Conservation (phyloP, 1,140 invertebrate species). For the Psix sp. region DNA sequence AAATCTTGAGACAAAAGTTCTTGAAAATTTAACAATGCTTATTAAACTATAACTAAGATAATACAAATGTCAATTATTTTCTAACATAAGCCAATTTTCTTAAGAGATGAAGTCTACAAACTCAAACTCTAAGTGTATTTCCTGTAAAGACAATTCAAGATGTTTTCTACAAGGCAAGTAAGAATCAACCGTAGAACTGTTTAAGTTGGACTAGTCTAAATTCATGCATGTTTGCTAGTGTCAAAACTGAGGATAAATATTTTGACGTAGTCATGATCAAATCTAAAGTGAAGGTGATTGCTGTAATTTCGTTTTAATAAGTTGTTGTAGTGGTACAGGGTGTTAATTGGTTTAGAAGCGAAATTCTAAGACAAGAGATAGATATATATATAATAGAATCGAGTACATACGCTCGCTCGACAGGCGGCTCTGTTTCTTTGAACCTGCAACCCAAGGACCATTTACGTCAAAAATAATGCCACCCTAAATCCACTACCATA, state of each 20-base stretch:
- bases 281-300: too few species aligned
- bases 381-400: slow-evolving; percentile 74
- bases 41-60: too few species aligned
- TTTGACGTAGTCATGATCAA: slow-evolving; percentile 12
- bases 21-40: too few species aligned
- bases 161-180: too few species aligned
- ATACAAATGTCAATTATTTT: too few species aligned
- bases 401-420: slow-evolving; percentile 91
- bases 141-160: too few species aligned
- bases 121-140: too few species aligned
- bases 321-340: slow-evolving; percentile 56
- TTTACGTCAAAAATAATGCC: slow-evolving; percentile 62
- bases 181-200: too few species aligned
- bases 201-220: too few species aligned
- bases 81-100: too few species aligned
- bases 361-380: slow-evolving; percentile 58
- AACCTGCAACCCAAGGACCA: slow-evolving; percentile 86
- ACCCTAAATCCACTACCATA: slow-evolving; percentile 62
- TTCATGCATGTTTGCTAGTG: slow-evolving; percentile 1
- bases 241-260: background rate
- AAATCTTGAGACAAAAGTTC: too few species aligned
- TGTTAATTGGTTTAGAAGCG: slow-evolving; percentile 60
- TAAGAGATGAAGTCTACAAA: too few species aligned
- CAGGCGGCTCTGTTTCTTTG: slow-evolving; percentile 90
- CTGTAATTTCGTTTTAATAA: slow-evolving; percentile 32